Conservation (phyloP, 2,888 invertebrate genomes). For the Pristionchus mayeri region DNA sequence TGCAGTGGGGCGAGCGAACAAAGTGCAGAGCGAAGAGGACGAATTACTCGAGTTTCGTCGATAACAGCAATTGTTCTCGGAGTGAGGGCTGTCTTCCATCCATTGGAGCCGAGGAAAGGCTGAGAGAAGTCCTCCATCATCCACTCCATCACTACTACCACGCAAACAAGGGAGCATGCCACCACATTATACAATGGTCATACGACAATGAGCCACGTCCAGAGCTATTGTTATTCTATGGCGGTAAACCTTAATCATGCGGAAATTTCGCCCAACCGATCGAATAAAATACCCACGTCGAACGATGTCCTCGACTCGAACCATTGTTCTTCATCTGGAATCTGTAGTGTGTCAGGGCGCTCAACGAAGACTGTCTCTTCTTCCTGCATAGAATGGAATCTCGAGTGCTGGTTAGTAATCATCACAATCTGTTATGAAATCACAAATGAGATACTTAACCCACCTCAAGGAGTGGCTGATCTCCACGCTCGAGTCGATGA, state of each 20-base stretch:
- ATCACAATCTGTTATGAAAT: background rate
- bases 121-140: conserved; percentile 16
- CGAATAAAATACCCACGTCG: conserved; percentile 20
- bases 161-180: background rate
- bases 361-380: conserved; percentile 36
- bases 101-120: background rate
- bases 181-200: conserved; percentile 19
- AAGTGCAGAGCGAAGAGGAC: background rate
- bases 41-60: conserved; percentile 37
- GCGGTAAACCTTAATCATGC: background rate
- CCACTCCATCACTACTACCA: conserved; percentile 22
- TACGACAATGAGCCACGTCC: conserved; percentile 5
- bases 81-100: conserved; percentile 6
- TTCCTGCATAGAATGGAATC: conserved; percentile 10
- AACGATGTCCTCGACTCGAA: conserved; percentile 42
- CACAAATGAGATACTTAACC: background rate
- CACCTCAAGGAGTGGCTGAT: background rate
- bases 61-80: conserved; percentile 3
- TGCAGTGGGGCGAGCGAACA: background rate
- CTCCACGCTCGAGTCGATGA: conserved; percentile 17
- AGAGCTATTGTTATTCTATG: background rate
- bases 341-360: conserved; percentile 34
- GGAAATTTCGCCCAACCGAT: background rate
- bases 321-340: conserved; percentile 46
- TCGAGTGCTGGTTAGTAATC: background rate